These are phyloP conservation scores for Pandemis corylana DNA, from an alignment of 2,888 invertebrate genomes.

Conservation along the genomic window DNA sequence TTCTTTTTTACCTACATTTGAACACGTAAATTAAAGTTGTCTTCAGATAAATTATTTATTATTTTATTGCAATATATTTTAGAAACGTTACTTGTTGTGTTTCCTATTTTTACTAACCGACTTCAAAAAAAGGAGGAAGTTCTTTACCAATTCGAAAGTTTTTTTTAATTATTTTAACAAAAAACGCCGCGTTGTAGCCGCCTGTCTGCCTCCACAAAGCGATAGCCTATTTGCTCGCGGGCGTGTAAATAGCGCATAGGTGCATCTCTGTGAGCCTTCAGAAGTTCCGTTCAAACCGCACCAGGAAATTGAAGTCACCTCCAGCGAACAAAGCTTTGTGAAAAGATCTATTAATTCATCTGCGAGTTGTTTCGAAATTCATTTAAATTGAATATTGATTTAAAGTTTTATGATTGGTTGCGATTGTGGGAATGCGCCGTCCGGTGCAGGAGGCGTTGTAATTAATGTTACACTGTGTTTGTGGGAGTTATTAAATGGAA, in stretches of 20 bases:
- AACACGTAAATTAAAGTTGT: too few relatives aligned
- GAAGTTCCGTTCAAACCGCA: constrained; percentile 75
- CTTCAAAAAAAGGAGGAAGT: too few relatives aligned
- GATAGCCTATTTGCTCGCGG: constrained; percentile 74
- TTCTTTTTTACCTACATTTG: too few relatives aligned
- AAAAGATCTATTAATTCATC: constrained; percentile 81
- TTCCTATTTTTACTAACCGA: too few relatives aligned
- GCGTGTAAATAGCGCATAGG: constrained; percentile 70
- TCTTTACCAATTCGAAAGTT: too few relatives aligned
- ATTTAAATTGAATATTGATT: constrained; percentile 83
- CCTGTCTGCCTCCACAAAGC: constrained; percentile 54
- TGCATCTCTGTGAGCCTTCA: constrained; percentile 77
- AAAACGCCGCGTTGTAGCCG: constrained; percentile 41
- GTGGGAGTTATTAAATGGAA: not conserved
- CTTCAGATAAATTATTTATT: too few relatives aligned
- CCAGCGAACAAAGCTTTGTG: constrained; percentile 80
- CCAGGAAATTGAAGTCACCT: constrained; percentile 84
- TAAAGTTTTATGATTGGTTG: constrained; percentile 43
- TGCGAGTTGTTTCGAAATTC: constrained; percentile 72
- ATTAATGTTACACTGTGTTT: constrained; percentile 23
- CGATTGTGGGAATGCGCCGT: constrained; percentile 34
- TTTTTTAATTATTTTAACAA: too few relatives aligned
- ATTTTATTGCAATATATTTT: too few relatives aligned
- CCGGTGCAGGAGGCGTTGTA: constrained; percentile 36
- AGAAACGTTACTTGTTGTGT: too few relatives aligned